phyloP scores from a whole-genome alignment of 1,140 invertebrate species.

The Drepana arcuata region DNA sequence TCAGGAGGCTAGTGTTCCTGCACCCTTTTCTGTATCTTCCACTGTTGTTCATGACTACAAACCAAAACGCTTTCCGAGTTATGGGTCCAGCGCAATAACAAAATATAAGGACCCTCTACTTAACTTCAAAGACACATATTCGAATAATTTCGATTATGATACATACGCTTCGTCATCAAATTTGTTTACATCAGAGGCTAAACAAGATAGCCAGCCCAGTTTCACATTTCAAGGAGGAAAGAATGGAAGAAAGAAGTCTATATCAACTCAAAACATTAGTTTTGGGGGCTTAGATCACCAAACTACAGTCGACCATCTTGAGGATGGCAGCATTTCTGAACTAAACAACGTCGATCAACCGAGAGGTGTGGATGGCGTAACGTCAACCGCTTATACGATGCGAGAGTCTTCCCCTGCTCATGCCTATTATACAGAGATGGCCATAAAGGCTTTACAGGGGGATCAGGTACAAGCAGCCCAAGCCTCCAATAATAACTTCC shows the following conservation, averaged over 20 bases:
- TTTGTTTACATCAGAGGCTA: constrained; percentile 36
- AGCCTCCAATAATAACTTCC: constrained; percentile 54
- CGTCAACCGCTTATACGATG: constrained; percentile 28
- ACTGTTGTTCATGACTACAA: constrained; percentile 56
- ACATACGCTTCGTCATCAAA: constrained; percentile 47
- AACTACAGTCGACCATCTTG: constrained; percentile 49
- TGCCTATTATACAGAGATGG: constrained; percentile 44
- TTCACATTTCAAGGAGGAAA: constrained; percentile 18
- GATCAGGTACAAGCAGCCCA: constrained; percentile 36
- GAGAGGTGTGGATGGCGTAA: constrained; percentile 17
- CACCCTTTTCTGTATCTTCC: constrained; percentile 46
- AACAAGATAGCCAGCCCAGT: constrained; percentile 27
- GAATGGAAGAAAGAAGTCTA: constrained; percentile 52
- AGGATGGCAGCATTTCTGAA: constrained; percentile 19
- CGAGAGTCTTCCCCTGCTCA: constrained; percentile 42
- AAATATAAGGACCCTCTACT: constrained; percentile 35
- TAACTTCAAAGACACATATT: constrained; percentile 42
- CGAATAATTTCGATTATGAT: constrained; percentile 50
- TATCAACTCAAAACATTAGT: constrained; percentile 62
- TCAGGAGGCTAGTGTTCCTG: constrained; percentile 27
- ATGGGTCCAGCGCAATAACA: constrained; percentile 6
- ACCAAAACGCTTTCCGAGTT: constrained; percentile 24
- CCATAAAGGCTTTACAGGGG: constrained; percentile 35
- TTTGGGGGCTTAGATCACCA: constrained; percentile 58
- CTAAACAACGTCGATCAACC: constrained; percentile 33